Base-by-base conservation (phyloP, 2,888 invertebrate genomes). In the Oligia fasciuncula region DNA sequence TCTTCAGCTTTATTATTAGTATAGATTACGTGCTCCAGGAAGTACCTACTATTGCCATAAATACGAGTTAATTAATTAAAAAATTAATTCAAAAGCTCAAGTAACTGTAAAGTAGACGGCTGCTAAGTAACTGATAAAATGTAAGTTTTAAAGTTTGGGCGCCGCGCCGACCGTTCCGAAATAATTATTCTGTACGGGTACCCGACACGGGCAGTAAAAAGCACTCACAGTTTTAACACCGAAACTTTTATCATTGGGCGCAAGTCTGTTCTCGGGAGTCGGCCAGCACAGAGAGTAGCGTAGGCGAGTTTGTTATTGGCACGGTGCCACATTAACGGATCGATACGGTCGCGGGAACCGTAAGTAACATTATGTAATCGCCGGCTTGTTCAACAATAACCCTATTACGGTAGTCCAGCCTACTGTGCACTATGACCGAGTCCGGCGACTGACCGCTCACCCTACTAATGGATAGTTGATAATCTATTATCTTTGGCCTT, bases 261-360 rank as follows among this genome's bases (percentile, higher is more conserved):
- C 91, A 91, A 92, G 92, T 92, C 88, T 88, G 90, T 94, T 93
- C 92, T 92, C 92, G 65, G 67, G 54, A 73, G 51, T 60, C 81
- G 70, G 82, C 51, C 74, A 57, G 92, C 92, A 91, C 90, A 91
- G 84, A 89, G 90, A 90, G 89, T 90, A 91, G 92, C 91, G 91
- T 90, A 88, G 88, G 86, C 86, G 91, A 93, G 93, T 93, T 95
- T 94, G 92, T 93, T 93, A 94, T 94, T 96, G 96, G 96, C 96
- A 93, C 91, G 83, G 93, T 93, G 96, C 96, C 96, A 96, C 94
- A 91, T 91, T 92, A 91, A 88, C 88, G 89, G 96, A 95, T 96
- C 96, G 95, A 96, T 96, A 95, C 91, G 80, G 80, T 84, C 81
- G 86, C 91, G 90, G 89, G 90, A 90, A 90, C 87, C 85, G 91